Base-by-base conservation (phyloP, 2,113 vertebrate genomes). In the Cinclus mexicanus region DNA sequence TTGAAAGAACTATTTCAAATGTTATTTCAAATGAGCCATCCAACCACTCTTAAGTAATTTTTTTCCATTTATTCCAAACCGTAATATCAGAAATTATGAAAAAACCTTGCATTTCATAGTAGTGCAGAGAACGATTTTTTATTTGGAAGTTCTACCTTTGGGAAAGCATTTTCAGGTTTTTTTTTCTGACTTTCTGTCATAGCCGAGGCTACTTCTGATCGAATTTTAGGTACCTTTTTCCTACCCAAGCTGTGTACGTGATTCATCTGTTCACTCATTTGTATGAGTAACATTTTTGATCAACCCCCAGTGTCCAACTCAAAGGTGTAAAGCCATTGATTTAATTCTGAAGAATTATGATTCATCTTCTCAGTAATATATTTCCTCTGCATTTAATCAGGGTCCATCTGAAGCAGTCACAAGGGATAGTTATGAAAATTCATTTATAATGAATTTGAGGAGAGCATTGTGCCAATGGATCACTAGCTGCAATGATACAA, bases 251-350 rank as follows among this genome's bases (percentile, higher is more conserved):
- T 85, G 63, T 94, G 87, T 77, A 55, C 1, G 1, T 90, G 92
- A 96, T 86, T 96, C 76, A 94, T 83, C 83, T 89, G 74, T 74
- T 89, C 28, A 67, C 52, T 88, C 69, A 9, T 84, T 95, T 88
- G 64, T 76, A 50, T 96, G 84, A 95, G 47, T 91, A 95, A 96
- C 47, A 71, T 75, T 91, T 69, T 72, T 95, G 86, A 95, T 75
- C 17, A 17, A 55, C 79, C 70, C 81, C 90, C 14, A 37, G 16
- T 63, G 90, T 91, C 37, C 86, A 89, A 44, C 77, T 90, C 71
- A 68, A 87, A 95, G 93, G 91, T 86, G 92, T 94, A 95, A 97
- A 96, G 76, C 91, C 88, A 93, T 84, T 95, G 90, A 91, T 97
- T 97, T 95, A 10, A 5, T 95, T 95, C 83, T 95, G 80, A 78